Percentiles rank a stretch among this genome's conserved stretches.
Evolutionary conservation across 2,888 invertebrate species (phyloP).

Genomic region (Ramazzottius varieornatus): DNA sequence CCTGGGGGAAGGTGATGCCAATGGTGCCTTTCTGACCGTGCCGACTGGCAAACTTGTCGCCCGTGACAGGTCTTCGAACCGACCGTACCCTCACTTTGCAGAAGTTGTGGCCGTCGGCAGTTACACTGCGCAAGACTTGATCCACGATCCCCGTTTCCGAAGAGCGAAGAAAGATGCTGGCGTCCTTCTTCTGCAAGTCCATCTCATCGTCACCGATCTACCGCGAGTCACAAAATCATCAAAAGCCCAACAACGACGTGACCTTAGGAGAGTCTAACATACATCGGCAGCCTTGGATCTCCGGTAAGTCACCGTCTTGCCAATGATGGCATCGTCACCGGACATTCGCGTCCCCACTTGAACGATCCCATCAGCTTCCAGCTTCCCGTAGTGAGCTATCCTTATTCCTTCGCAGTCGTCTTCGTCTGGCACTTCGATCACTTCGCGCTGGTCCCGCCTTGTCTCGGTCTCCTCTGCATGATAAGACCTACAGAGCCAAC

Average conservation of each 20-base stretch:
- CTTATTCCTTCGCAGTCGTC: constrained; percentile 38
- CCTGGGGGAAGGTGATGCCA: constrained; percentile 91
- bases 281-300: constrained; percentile 63
- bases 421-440: not conserved
- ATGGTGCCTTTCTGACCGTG: constrained; percentile 99
- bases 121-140: constrained; percentile 31
- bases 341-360: constrained; percentile 94
- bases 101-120: constrained; percentile 78
- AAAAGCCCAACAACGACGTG: too few relatives aligned
- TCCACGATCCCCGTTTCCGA: constrained; percentile 98
- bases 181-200: constrained; percentile 80
- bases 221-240: too few relatives aligned
- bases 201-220: too few relatives aligned
- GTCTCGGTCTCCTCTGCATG: not conserved
- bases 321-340: constrained; percentile 96
- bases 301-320: constrained; percentile 84
- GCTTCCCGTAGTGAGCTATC: constrained; percentile 89
- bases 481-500: too few relatives aligned
- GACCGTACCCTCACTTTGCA: constrained; percentile 94
- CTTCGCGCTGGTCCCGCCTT: not conserved
- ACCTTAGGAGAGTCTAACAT: too few relatives aligned
- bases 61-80: constrained; percentile 93
- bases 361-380: constrained; percentile 96
- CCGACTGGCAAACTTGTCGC: constrained; percentile 95
- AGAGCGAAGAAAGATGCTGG: constrained; percentile 89